Percentiles rank a stretch among this genome's conserved stretches.
Evolutionary conservation across 2,797 vertebrate genomes (phyloP).

Genomic region (Amphiprion clarkii): DNA sequence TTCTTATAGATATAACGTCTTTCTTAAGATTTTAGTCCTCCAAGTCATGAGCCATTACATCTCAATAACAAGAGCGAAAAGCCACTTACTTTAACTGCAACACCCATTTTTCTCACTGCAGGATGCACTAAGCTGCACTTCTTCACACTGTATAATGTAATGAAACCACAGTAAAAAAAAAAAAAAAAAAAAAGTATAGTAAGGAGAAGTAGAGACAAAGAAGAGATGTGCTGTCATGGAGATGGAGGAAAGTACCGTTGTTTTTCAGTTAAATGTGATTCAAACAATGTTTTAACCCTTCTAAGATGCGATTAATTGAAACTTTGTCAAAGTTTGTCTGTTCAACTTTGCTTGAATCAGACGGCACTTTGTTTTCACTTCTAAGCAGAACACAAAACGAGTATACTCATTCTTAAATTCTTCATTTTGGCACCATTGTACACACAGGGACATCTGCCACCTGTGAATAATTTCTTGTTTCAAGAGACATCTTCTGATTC

Average conservation of each 20-base stretch:
- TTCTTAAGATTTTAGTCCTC: not conserved
- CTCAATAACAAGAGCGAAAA: constrained; percentile 10
- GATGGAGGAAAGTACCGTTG: constrained; percentile 25
- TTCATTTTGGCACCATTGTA: not conserved
- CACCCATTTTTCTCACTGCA: constrained; percentile 15
- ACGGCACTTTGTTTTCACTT: not conserved
- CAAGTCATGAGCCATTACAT: not conserved
- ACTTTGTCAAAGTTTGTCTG: not conserved
- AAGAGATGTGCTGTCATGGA: constrained; percentile 48
- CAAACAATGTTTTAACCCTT: not conserved
- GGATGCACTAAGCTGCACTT: not conserved
- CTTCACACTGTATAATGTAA: constrained; percentile 11
- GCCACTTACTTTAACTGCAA: constrained; percentile 7
- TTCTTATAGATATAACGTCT: constrained; percentile 1
- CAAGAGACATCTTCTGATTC: constrained; percentile 8
- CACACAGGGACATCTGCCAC: constrained; percentile 17
- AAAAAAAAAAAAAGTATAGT: not conserved
- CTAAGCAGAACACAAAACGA: not conserved
- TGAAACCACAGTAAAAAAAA: constrained; percentile 5
- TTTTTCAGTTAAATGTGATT: constrained; percentile 5
- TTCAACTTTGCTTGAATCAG: not conserved
- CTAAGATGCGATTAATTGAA: too few species aligned
- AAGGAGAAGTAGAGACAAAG: constrained; percentile 8
- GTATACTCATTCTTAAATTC: not conserved
- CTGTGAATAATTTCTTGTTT: constrained; percentile 32